Evolutionary conservation across 2,113 vertebrate genomes (phyloP).

Genomic region (Notarius lentiginosus): DNA sequence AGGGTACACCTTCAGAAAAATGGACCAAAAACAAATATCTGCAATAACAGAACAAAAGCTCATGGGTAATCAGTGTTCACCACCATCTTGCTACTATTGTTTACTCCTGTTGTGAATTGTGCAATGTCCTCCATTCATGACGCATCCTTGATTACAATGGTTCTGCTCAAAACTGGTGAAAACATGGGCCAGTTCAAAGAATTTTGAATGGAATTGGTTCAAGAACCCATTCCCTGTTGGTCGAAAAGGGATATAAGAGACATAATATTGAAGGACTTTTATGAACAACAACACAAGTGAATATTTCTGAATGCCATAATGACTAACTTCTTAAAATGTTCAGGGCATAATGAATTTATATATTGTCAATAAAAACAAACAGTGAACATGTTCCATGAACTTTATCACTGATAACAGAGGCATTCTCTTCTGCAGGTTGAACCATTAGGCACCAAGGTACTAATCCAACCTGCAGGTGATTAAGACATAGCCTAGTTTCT

Average conservation of each 20-base stretch:
- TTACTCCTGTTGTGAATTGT: no score
- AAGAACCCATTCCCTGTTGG: no score
- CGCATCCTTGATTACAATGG: no score
- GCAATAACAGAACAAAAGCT: no score
- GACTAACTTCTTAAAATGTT: not conserved
- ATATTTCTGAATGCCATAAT: not conserved
- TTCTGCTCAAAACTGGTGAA: no score
- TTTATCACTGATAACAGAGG: not conserved
- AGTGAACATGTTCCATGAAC: not conserved
- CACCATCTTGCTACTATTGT: no score
- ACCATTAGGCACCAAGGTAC: not conserved
- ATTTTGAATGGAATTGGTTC: no score
- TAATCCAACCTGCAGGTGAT: slow-evolving; percentile 5
- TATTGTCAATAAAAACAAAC: not conserved
- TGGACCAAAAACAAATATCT: no score
- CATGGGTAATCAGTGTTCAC: no score
- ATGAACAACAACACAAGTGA: not conserved
- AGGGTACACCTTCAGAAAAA: no score
- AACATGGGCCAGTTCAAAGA: no score
- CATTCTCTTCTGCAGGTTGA: not conserved
- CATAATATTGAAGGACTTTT: not conserved
- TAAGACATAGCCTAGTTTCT: not conserved
- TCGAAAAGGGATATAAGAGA: not conserved
- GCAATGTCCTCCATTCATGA: no score
- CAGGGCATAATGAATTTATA: not conserved